phyloP scores from a whole-genome alignment of 2,113 vertebrate genomes.

The Marmota flaviventris region DNA sequence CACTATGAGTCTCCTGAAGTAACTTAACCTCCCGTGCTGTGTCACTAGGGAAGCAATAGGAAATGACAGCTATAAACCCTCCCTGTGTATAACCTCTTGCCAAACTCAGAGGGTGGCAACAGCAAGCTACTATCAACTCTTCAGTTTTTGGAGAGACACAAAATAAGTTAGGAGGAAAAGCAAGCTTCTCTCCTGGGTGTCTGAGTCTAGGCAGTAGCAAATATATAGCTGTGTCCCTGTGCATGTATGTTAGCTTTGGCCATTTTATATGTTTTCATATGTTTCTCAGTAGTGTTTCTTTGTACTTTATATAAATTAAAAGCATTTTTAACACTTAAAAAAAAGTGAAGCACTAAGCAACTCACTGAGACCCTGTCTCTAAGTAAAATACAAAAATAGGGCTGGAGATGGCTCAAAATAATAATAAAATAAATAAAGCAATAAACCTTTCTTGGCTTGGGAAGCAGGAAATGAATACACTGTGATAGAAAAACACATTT shows the following conservation, averaged over 20 bases:
- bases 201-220: background rate
- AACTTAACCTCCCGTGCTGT: background rate
- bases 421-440: too few species aligned
- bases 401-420: too few species aligned
- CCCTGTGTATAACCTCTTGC: slow-evolving; percentile 68
- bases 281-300: slow-evolving; percentile 32
- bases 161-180: slow-evolving; percentile 62
- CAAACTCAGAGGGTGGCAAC: background rate
- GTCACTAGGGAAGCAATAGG: slow-evolving; percentile 65
- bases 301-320: slow-evolving; percentile 53
- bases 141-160: slow-evolving; percentile 45
- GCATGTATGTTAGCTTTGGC: background rate
- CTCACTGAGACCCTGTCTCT: too few species aligned
- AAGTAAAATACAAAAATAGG: too few species aligned
- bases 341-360: too few species aligned
- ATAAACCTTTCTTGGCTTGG: background rate
- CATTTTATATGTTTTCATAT: background rate
- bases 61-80: slow-evolving; percentile 69
- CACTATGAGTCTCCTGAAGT: too few species aligned
- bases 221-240: accelerated
- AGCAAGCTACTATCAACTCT: slow-evolving; percentile 30
- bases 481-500: accelerated
- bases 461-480: background rate
- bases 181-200: slow-evolving; percentile 13
- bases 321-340: slow-evolving; percentile 60